Percentiles rank a stretch among this genome's conserved stretches.
Conservation (phyloP, 2,797 vertebrate genomes). For the Siniperca obscura region DNA sequence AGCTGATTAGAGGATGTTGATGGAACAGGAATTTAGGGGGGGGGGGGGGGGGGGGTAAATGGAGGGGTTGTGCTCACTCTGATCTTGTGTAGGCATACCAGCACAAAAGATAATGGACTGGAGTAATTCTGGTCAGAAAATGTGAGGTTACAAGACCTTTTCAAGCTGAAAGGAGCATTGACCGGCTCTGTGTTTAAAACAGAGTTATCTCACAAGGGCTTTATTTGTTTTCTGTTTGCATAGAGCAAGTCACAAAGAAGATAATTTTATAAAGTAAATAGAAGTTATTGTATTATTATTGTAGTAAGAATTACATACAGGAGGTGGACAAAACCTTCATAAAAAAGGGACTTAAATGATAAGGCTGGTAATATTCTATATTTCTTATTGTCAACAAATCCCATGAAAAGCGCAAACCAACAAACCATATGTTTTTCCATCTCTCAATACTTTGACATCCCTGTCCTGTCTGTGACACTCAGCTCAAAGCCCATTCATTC, state of each 20-base stretch:
- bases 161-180: conserved; percentile 1
- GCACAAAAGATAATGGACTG: conserved; percentile 16
- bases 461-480: background rate
- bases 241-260: background rate
- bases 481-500: background rate
- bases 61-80: conserved; percentile 11
- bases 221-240: conserved; percentile 1
- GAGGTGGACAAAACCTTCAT: background rate
- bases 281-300: conserved; percentile 1
- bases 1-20: conserved; percentile 53
- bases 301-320: background rate
- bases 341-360: background rate
- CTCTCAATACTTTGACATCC: background rate
- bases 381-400: background rate
- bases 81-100: conserved; percentile 15
- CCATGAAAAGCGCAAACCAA: background rate
- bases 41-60: conserved; percentile 1
- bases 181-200: background rate
- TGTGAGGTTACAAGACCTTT: conserved; percentile 9
- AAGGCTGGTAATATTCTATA: background rate
- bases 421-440: background rate
- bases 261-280: conserved; percentile 1
- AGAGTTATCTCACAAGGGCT: background rate
- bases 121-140: conserved; percentile 11
- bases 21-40: conserved; percentile 12